Evolutionary conservation across 1,140 invertebrate species (phyloP), one percentile per base, ranked within the genome.

Genomic region (Drosophila gunungcola): DNA sequence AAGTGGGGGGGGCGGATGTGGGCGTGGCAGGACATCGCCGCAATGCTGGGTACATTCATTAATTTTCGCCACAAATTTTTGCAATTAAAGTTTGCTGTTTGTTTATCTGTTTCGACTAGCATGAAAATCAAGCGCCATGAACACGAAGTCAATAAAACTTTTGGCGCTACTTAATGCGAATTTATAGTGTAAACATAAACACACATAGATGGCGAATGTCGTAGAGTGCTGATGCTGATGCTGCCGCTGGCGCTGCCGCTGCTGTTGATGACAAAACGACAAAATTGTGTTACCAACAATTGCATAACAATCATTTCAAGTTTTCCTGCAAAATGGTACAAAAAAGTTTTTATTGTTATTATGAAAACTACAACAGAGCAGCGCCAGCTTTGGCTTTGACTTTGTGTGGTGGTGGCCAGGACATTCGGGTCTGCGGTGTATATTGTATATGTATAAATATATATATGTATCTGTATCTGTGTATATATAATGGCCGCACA

Each of bases 231-330:
- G 36, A 7, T 38, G 36, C 36, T 38, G 11, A 3, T 77, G 32
- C 34, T 55, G n/a, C 39, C 42, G 29, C 49, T 41, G 6, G 2
- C 9, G 27, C 46, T 48, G 60, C 57, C 27, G 13, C n/a, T 58
- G 64, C 65, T 49, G 41, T 51, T 70, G 64, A 49, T 82, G 79
- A 76, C 63, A 89, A 88, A 82, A 88, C 68, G 88, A 90, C 79
- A 80, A 90, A 90, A 90, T 90, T 83, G 82, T 85, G 88, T 90
- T 90, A 86, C 88, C 86, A 90, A 90, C 88, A 90, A 90, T 90
- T 91, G 88, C 88, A 90, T 90, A 90, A 90, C 86, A 90, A 90
- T 90, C 88, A 90, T 90, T 90, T 90, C 89, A 90, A 90, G 88
- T 90, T 90, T 90, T 88, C 88, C 86, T 49, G 88, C 79, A 90